Evolutionary conservation across 2,113 vertebrate genomes (phyloP), one percentile per base, ranked within the genome.

Genomic region (Saguinus midas): DNA sequence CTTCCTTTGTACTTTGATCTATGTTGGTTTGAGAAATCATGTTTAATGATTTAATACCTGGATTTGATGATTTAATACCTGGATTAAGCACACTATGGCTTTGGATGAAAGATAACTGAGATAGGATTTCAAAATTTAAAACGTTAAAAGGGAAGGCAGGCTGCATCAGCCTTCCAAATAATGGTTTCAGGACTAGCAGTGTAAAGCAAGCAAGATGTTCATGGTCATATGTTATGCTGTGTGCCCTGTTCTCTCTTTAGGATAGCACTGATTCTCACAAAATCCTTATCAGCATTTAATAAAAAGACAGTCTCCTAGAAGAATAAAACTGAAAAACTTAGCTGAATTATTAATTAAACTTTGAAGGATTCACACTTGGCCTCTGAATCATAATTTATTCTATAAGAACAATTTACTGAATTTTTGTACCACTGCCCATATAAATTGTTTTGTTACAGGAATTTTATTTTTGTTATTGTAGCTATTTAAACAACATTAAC

Each of bases 391-490:
- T 35, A 37, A 45, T 8, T 68, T 79, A n/a, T n/a, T 84, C 52
- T 29, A 70, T 73, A 50, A 45, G 6, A 82, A 93, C 35, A 92
- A 72, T 76, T 87, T 78, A 83, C 64, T 96, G 48, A 75, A 43
- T 95, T 95, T 94, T 89, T 72, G 37, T 84, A 35, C 6, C 21
- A 25, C 86, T 82, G 80, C 8, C 37, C 29, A 64, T 75, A 76
- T 76, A 75, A 92, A 92, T 66, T 94, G 45, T 75, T 96, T 78
- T 92, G 16, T 90, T 80, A 70, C 1, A 79, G 40, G 21, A 70
- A 75, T 87, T 94, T 83, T 96, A 57, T 81, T 92, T 95, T 92
- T 78, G 35, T 87, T 94, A 89, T 52, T 95, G 5, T 20, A 95
- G 10, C 48, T 94, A 85, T 87, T 96, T 92, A 95, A 10, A 85